Base-by-base conservation (phyloP, 2,888 invertebrate species). In the Agriopis aurantiaria region DNA sequence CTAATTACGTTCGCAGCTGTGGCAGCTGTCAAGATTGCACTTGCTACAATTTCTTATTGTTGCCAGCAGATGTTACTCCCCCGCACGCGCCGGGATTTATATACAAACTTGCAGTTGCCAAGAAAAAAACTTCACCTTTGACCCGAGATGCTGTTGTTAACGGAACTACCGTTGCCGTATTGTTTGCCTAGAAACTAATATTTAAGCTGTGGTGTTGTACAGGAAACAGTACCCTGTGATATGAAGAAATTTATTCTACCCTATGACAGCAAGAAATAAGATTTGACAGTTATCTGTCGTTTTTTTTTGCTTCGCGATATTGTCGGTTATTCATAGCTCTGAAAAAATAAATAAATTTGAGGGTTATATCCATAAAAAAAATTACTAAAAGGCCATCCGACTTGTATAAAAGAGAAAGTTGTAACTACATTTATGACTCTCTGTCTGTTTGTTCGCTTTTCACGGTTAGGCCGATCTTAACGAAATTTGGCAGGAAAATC, bases 11-110 rank as follows among this genome's bases (percentile, higher is more conserved):
- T 10, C 62, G 61, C 77, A 75, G 77, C 75, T 74, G 74, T 68
- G 49, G 46, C 76, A 77, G 76, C 73, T 76, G 76, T 53, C 7
- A 67, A 74, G 74, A 75, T 72, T 75, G 74, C 76, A 76, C 76
- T 76, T 76, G 74, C 49, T 70, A 68, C 66, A 68, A 58, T 68
- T 68, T 71, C 65, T 68, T 41, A 72, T 68, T 72, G 68, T 71
- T 65, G 58, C 4, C 23, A 53, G 58, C 71, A 71, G 71, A 71
- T 71, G 71, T 61, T 68, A 23, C 71, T 43, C 71, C 71, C 71
- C 71, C 71, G 71, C 70, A 66, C 70, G 70, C 66, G 70, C 63
- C 66, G 23, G 23, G 66, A 63, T 60, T 71, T 65, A 65, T 33
- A 56, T 48, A 69, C 56, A 62, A 62, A 61, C 57, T 62, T 69